A percentile compares a stretch with the other conserved stretches of the same genome.
phyloP scores from a whole-genome alignment of 2,888 invertebrate genomes.

The Pachymerium ferrugineum region DNA sequence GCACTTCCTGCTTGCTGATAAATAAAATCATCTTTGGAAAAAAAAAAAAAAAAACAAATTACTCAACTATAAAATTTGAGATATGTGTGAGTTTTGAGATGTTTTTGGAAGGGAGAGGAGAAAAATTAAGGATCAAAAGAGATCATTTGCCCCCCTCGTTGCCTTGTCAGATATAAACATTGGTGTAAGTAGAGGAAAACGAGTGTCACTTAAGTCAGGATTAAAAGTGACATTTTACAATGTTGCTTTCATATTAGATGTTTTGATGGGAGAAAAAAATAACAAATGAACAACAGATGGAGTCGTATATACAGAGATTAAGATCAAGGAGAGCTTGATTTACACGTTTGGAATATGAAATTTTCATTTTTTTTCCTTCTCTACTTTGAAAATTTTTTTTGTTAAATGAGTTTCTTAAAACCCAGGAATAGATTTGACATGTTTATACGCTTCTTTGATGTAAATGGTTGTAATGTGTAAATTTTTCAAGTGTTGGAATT shows the following conservation, averaged over 20 bases:
- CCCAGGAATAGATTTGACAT: too few species aligned
- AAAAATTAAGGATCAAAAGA: background rate
- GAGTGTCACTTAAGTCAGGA: slow-evolving; percentile 27
- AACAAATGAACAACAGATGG: slow-evolving; percentile 25
- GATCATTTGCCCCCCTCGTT: slow-evolving; percentile 25
- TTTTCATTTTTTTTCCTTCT: background rate
- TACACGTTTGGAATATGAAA: background rate
- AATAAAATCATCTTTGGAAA: too few species aligned
- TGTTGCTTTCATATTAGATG: slow-evolving; percentile 22
- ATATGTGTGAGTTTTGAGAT: slow-evolving; percentile 4
- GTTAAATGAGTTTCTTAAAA: too few species aligned
- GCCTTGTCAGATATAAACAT: slow-evolving; percentile 22
- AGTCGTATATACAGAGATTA: slow-evolving; percentile 22
- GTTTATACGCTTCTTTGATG: too few species aligned
- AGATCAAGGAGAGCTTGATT: background rate
- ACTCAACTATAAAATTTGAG: slow-evolving; percentile 5
- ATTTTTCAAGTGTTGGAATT: too few species aligned
- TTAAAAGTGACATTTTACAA: slow-evolving; percentile 25
- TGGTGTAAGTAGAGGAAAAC: slow-evolving; percentile 25
- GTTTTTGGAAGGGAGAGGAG: too few species aligned
- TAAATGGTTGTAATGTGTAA: too few species aligned
- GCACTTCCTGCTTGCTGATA: background rate
- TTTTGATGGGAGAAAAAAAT: slow-evolving; percentile 5
- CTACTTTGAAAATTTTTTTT: too few species aligned
- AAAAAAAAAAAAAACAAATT: background rate